phyloP scores from a whole-genome alignment of 2,113 vertebrate species.

The Poecilia latipinna region DNA sequence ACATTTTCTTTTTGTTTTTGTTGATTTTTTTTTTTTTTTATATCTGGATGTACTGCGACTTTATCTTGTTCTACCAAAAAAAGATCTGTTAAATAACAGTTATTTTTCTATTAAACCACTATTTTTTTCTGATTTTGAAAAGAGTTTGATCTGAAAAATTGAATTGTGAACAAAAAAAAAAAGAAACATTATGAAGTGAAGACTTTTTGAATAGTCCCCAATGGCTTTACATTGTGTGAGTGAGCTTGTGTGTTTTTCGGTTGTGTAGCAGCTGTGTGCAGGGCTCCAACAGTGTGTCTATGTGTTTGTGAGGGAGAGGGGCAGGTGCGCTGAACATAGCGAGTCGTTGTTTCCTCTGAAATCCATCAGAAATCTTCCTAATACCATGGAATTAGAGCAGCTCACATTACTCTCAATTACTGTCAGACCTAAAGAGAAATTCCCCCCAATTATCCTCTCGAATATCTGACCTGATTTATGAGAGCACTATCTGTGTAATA shows the following conservation, averaged over 20 bases:
- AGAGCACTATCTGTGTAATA: background rate
- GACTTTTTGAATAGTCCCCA: background rate
- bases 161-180: background rate
- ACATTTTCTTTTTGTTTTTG: too few species aligned
- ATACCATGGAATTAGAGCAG: conserved; percentile 60
- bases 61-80: too few species aligned
- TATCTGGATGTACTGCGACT: too few species aligned
- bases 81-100: too few species aligned
- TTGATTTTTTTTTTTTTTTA: too few species aligned
- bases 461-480: conserved; percentile 28
- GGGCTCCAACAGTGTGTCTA: conserved; percentile 41
- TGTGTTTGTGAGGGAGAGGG: conserved; percentile 32
- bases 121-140: background rate
- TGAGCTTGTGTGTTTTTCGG: conserved; percentile 14
- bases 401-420: conserved; percentile 74
- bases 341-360: conserved; percentile 57
- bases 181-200: background rate
- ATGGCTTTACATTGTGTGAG: background rate
- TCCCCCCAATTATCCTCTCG: conserved; percentile 49
- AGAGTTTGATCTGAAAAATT: background rate
- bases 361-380: conserved; percentile 67
- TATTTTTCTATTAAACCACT: too few species aligned
- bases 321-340: conserved; percentile 65
- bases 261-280: conserved; percentile 64
- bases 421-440: conserved; percentile 53